phyloP scores from a whole-genome alignment of 2,113 vertebrate species.

The Odontesthes bonariensis region DNA sequence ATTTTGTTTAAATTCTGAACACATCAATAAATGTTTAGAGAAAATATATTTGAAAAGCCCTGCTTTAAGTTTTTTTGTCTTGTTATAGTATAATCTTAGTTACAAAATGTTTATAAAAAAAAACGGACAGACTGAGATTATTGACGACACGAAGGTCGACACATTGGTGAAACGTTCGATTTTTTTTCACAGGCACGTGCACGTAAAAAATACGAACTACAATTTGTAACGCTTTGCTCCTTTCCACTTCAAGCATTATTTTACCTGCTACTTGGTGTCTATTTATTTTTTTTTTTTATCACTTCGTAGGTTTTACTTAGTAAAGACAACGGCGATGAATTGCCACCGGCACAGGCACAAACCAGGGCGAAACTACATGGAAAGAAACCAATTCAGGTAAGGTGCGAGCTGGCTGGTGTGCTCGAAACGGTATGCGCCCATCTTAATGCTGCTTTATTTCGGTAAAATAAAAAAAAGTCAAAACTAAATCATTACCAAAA shows the following conservation, averaged over 20 bases:
- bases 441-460: no score
- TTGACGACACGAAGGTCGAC: background rate
- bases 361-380: conserved; percentile 26
- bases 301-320: conserved; percentile 78
- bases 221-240: background rate
- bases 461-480: no score
- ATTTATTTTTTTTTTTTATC: background rate
- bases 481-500: background rate
- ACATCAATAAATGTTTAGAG: no score
- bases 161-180: background rate
- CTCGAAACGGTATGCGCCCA: no score
- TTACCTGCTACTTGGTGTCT: background rate
- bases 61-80: no score
- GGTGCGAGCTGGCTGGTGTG: background rate
- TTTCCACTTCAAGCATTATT: background rate
- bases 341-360: conserved; percentile 27
- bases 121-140: background rate
- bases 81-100: no score
- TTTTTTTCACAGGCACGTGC: background rate
- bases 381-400: conserved; percentile 69
- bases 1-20: no score
- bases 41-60: no score
- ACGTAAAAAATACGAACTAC: background rate
- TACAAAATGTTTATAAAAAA: no score
- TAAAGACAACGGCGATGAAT: conserved; percentile 65